Conservation (phyloP, 2,113 vertebrate species). For the Cololabis saira region DNA sequence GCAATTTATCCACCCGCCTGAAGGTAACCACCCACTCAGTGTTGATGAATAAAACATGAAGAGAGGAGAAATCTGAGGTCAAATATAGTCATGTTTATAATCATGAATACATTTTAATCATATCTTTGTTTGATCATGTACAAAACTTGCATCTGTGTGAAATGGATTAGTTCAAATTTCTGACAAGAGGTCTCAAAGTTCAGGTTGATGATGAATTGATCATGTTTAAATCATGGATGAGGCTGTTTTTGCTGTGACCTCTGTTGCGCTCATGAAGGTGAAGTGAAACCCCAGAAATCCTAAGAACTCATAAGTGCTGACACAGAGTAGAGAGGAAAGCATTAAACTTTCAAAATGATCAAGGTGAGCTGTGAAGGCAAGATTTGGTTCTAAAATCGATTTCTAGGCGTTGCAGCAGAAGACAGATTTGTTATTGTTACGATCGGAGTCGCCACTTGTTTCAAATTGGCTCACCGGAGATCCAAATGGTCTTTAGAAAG, state of each 20-base stretch:
- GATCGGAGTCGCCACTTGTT: no score
- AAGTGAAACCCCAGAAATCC: constrained; percentile 28
- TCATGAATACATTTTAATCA: constrained; percentile 44
- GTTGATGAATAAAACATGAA: constrained; percentile 16
- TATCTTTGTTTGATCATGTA: constrained; percentile 5
- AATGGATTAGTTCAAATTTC: no score
- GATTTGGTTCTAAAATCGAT: no score
- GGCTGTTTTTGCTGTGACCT: constrained; percentile 27
- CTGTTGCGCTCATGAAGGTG: constrained; percentile 39
- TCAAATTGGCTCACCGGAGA: no score
- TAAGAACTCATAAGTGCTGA: constrained; percentile 25
- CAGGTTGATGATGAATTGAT: no score
- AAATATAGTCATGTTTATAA: constrained; percentile 36
- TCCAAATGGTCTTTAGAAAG: no score
- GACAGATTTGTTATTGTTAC: no score
- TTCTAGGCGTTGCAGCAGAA: no score
- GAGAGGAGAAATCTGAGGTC: constrained; percentile 20
- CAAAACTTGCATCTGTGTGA: constrained; percentile 14
- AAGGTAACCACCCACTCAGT: constrained; percentile 8
- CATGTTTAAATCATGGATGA: no score
- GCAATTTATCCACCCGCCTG: not conserved
- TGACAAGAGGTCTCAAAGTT: no score
- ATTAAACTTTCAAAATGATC: not conserved
- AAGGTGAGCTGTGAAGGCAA: not conserved
- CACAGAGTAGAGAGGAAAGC: not conserved